These are phyloP conservation scores for Hipparchia sbordonii DNA, from an alignment of 2,888 invertebrate genomes.

Conservation along the genomic window DNA sequence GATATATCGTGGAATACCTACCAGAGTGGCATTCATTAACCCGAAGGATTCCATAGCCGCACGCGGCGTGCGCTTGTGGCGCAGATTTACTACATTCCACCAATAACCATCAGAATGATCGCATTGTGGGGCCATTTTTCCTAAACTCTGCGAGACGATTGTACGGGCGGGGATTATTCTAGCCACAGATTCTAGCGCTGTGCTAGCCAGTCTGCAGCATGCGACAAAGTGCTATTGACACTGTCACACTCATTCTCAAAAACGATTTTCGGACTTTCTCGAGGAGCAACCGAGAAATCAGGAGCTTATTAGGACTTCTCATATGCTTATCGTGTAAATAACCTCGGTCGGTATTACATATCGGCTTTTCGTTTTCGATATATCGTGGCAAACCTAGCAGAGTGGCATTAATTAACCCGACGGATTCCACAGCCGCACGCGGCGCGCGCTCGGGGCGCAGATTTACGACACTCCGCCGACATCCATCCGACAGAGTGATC, in stretches of 20 bases:
- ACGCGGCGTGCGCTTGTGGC: constrained; percentile 35
- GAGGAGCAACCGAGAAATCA: too few relatives aligned
- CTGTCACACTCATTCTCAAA: too few relatives aligned
- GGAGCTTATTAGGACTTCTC: too few relatives aligned
- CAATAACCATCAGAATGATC: constrained; percentile 82
- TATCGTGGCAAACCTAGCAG: constrained; percentile 62
- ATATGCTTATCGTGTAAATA: too few relatives aligned
- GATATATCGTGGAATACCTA: constrained; percentile 49
- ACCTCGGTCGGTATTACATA: not conserved
- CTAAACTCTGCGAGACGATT: constrained; percentile 68
- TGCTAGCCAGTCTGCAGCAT: too few relatives aligned
- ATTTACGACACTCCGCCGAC: constrained; percentile 80
- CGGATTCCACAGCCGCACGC: constrained; percentile 60
- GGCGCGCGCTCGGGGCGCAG: constrained; percentile 51
- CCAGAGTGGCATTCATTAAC: constrained; percentile 81
- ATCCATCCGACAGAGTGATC: constrained; percentile 78
- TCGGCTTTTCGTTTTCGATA: not conserved
- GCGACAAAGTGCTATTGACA: too few relatives aligned
- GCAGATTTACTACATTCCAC: constrained; percentile 79
- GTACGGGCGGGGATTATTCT: constrained; percentile 50
- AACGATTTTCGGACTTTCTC: too few relatives aligned
- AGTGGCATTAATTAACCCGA: constrained; percentile 80
- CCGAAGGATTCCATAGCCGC: constrained; percentile 66
- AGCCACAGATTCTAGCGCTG: too few relatives aligned
- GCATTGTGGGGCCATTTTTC: constrained; percentile 79